Percentiles rank a stretch among this genome's conserved stretches.
phyloP scores from a whole-genome alignment of 2,888 invertebrate genomes.

The Mechanitis messenoides region DNA sequence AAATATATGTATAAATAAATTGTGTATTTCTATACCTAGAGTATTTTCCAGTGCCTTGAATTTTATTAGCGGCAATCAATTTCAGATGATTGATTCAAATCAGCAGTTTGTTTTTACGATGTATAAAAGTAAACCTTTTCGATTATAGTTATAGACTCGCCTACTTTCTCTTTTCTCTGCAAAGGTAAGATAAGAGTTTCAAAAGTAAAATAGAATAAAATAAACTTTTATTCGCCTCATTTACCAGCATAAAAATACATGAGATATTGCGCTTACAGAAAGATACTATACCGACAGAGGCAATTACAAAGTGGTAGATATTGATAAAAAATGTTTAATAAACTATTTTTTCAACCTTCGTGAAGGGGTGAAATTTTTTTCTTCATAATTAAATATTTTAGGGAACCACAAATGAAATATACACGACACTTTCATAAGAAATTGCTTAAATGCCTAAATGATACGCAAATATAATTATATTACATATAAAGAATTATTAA shows the following conservation, averaged over 20 bases:
- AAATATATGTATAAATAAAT: no score
- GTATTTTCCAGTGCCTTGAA: conserved; percentile 20
- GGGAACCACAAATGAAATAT: no score
- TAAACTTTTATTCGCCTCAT: neutral
- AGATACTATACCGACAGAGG: no score
- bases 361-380: neutral
- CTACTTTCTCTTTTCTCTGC: neutral
- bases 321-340: no score
- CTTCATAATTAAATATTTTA: neutral
- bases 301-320: no score
- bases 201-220: neutral
- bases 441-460: no score
- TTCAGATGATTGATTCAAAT: conserved; percentile 29
- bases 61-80: conserved; percentile 31
- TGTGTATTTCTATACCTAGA: conserved; percentile 8
- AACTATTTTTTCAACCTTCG: no score
- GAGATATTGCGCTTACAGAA: no score
- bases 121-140: conserved; percentile 14
- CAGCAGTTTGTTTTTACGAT: conserved; percentile 26
- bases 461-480: neutral
- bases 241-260: no score
- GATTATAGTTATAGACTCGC: neutral
- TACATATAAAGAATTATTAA: neutral
- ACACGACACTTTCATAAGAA: no score
- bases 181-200: conserved; percentile 2